These are phyloP conservation scores for Forbesichthys papilliferus DNA, from an alignment of 2,113 vertebrate species.

Conservation along the genomic window DNA sequence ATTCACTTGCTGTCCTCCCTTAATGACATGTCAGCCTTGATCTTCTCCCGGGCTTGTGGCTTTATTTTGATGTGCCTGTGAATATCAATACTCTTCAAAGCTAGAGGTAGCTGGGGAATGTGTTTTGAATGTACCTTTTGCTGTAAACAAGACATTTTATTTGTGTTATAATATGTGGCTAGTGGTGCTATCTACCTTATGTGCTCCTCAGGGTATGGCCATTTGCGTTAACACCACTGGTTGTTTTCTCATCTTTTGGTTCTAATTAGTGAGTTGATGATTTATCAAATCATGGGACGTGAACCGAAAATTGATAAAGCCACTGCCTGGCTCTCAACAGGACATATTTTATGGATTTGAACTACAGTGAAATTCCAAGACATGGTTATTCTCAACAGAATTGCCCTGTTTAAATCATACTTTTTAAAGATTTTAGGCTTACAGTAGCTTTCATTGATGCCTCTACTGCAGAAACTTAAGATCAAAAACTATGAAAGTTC, in stretches of 20 bases:
- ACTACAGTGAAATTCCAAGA: conserved; percentile 33
- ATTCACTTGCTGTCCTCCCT: not conserved
- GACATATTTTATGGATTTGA: conserved; percentile 52
- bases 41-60: conserved; percentile 12
- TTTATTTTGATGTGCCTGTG: conserved; percentile 5
- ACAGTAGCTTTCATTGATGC: conserved; percentile 10
- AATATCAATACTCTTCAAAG: conserved; percentile 4
- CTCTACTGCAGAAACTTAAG: not conserved
- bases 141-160: not conserved
- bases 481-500: not conserved
- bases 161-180: conserved; percentile 21
- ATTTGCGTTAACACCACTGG: conserved; percentile 40
- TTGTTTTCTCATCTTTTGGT: conserved; percentile 37
- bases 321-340: conserved; percentile 34
- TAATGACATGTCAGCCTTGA: conserved; percentile 27
- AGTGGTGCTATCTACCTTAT: conserved; percentile 1
- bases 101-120: conserved; percentile 22
- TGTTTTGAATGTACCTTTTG: conserved; percentile 8
- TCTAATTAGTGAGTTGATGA: conserved; percentile 42
- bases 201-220: conserved; percentile 23
- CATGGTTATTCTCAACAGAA: conserved; percentile 42
- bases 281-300: conserved; percentile 39
- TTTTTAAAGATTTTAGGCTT: not conserved
- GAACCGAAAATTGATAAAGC: conserved; percentile 56
- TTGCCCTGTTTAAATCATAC: conserved; percentile 5